These are phyloP conservation scores for Cercopithecus mitis DNA, from an alignment of 2,797 vertebrate genomes.

Conservation along the genomic window DNA sequence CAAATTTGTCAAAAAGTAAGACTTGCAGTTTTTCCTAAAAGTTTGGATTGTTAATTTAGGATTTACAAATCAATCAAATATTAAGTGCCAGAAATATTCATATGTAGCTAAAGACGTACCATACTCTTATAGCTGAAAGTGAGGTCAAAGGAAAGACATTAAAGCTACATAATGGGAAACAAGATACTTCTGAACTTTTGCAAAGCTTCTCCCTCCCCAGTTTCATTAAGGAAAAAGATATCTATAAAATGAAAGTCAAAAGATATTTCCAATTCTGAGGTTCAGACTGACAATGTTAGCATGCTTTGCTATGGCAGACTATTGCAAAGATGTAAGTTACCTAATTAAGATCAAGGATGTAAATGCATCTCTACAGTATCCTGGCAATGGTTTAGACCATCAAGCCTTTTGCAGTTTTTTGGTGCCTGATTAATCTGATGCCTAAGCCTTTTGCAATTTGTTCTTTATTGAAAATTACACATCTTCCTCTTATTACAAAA, in stretches of 20 bases:
- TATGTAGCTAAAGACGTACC: background rate
- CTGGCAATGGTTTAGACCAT: background rate
- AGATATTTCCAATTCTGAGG: background rate
- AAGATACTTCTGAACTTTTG: conserved; percentile 30
- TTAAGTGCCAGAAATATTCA: background rate
- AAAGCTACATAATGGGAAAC: background rate
- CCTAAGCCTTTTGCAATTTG: background rate
- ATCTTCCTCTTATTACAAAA: background rate
- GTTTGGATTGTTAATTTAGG: background rate
- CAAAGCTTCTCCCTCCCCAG: background rate
- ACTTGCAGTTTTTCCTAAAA: background rate
- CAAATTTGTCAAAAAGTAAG: background rate
- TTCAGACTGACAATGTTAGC: background rate
- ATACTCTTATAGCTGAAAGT: background rate
- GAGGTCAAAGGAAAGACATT: background rate
- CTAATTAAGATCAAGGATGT: background rate
- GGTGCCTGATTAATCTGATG: background rate
- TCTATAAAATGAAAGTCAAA: background rate
- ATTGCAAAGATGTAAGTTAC: background rate
- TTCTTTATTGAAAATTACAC: background rate
- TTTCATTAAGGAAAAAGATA: background rate
- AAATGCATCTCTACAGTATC: background rate
- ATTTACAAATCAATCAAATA: background rate
- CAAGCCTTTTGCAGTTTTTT: background rate
- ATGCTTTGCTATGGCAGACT: background rate